Conservation (phyloP, 2,888 invertebrate species). For the Plebejus melissa region DNA sequence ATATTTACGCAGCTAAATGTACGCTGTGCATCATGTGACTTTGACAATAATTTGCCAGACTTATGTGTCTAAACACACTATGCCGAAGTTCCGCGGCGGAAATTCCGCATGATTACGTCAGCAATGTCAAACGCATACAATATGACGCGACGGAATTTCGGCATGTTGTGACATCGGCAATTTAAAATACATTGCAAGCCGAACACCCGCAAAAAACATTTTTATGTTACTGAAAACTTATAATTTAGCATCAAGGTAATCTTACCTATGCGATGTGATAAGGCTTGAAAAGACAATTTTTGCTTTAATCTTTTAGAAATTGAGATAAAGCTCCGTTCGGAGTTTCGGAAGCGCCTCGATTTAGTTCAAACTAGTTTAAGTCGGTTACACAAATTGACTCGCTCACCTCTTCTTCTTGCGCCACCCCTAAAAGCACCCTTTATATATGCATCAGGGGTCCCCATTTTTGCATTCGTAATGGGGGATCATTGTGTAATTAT, state of each 20-base stretch:
- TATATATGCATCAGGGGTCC: constrained; percentile 67
- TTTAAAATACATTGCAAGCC: too few species aligned
- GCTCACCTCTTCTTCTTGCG: constrained; percentile 41
- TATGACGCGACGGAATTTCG: too few species aligned
- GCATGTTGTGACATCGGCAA: too few species aligned
- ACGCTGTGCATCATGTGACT: too few species aligned
- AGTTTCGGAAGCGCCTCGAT: neutral
- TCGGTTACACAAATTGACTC: constrained; percentile 33
- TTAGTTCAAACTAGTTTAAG: constrained; percentile 29
- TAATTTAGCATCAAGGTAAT: neutral
- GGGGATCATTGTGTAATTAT: constrained; percentile 74
- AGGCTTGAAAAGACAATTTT: neutral
- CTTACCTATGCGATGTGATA: too few species aligned
- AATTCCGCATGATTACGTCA: too few species aligned
- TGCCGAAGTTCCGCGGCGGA: too few species aligned
- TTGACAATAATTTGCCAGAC: too few species aligned
- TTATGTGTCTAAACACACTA: too few species aligned
- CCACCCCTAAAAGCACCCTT: constrained; percentile 47
- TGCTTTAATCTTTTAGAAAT: neutral
- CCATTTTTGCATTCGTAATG: constrained; percentile 76
- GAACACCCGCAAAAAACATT: too few species aligned
- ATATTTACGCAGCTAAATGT: too few species aligned
- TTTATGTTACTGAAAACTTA: neutral
- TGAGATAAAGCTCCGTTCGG: constrained; percentile 1
- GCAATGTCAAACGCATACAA: too few species aligned